Evolutionary conservation across 2,797 vertebrate species (phyloP).

Genomic region (Malacoctenus gilli): DNA sequence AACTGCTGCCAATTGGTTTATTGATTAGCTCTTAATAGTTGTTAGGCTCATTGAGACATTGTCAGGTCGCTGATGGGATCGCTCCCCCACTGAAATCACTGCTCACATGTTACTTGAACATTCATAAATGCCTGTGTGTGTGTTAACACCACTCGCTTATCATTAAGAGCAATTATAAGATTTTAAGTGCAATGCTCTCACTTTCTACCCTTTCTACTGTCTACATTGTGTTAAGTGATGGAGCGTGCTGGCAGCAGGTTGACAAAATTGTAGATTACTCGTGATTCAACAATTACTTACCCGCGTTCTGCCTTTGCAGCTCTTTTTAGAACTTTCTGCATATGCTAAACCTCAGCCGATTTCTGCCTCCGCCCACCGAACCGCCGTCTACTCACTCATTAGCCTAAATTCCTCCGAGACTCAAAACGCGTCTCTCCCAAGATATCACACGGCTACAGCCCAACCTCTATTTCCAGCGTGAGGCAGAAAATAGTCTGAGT

Average conservation of each 20-base stretch:
- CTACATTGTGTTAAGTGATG: too few relatives aligned
- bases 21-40: constrained; percentile 59
- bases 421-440: background rate
- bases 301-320: too few relatives aligned
- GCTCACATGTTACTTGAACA: constrained; percentile 25
- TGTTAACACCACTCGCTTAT: too few relatives aligned
- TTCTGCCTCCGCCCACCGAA: background rate
- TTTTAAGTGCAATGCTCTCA: too few relatives aligned
- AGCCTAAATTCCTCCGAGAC: background rate
- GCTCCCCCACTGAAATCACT: constrained; percentile 38
- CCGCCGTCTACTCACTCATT: background rate
- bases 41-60: constrained; percentile 55
- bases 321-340: background rate
- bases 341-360: background rate
- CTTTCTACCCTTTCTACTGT: too few relatives aligned
- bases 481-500: background rate
- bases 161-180: constrained; percentile 43
- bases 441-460: background rate
- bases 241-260: too few relatives aligned
- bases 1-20: constrained; percentile 49
- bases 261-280: too few relatives aligned
- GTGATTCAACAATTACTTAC: too few relatives aligned
- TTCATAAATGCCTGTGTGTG: constrained; percentile 28
- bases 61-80: constrained; percentile 45
- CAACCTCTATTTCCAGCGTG: background rate